Conservation (phyloP, 2,888 invertebrate species). For the Dolomedes plantarius region DNA sequence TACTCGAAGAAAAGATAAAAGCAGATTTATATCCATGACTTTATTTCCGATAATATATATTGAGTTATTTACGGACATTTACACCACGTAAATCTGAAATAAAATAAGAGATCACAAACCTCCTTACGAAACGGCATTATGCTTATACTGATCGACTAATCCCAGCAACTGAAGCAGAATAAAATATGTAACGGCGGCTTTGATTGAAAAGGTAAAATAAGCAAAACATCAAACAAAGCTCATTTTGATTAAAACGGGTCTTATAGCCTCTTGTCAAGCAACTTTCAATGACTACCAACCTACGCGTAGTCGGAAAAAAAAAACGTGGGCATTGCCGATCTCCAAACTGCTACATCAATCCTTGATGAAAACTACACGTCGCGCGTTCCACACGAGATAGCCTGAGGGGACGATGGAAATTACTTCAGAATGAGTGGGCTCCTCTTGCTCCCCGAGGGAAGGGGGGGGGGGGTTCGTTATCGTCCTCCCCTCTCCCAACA, state of each 20-base stretch:
- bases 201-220: neutral
- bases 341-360: neutral
- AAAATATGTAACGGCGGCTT: neutral
- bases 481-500: neutral
- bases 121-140: no score
- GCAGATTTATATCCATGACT: no score
- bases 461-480: constrained; percentile 12
- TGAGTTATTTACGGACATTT: no score
- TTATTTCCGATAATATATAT: no score
- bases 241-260: neutral
- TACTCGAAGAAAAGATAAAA: no score
- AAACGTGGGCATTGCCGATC: constrained; percentile 20
- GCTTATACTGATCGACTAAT: no score
- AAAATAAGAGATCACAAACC: no score
- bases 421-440: constrained; percentile 50
- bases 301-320: neutral
- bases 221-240: neutral
- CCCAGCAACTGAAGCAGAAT: neutral
- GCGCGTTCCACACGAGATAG: constrained; percentile 21
- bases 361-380: constrained; percentile 21
- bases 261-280: neutral
- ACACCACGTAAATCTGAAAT: no score
- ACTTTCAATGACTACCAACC: constrained; percentile 7
- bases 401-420: constrained; percentile 51
- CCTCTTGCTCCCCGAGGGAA: constrained; percentile 22